Conservation (phyloP, 2,113 vertebrate genomes). For the Centrocercus urophasianus region DNA sequence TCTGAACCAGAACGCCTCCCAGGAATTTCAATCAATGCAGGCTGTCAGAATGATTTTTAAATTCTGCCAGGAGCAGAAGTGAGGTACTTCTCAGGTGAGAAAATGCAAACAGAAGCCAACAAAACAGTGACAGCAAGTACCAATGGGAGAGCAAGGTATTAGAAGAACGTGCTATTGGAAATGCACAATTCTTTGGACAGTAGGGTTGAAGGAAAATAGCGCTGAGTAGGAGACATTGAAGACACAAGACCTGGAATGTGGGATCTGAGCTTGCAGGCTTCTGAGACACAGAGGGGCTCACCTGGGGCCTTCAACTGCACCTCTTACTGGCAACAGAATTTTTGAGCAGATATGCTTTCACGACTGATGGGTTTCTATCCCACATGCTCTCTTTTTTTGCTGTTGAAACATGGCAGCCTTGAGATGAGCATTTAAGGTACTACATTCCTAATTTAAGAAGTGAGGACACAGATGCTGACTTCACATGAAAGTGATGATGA, state of each 20-base stretch:
- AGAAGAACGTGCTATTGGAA: background rate
- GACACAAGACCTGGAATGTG: background rate
- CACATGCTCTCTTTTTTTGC: background rate
- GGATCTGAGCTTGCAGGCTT: background rate
- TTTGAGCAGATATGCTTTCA: background rate
- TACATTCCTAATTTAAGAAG: background rate
- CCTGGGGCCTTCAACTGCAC: rapidly evolving
- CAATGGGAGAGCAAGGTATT: background rate
- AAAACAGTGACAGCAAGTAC: background rate
- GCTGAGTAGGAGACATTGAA: background rate
- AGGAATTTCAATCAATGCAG: background rate
- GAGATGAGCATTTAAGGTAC: background rate
- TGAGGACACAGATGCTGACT: background rate
- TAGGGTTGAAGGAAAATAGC: background rate
- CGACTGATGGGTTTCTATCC: background rate
- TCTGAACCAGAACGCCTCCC: background rate
- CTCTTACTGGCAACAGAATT: background rate
- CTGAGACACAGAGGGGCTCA: background rate
- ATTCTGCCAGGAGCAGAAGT: background rate
- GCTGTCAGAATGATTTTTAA: background rate
- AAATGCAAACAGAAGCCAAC: background rate
- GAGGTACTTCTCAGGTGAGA: background rate
- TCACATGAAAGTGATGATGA: background rate
- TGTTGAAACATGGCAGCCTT: background rate
- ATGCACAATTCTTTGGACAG: background rate